A percentile compares a stretch with the other conserved stretches of the same genome.
phyloP scores from a whole-genome alignment of 1,140 invertebrate genomes.

The Drosophila oshimai region DNA sequence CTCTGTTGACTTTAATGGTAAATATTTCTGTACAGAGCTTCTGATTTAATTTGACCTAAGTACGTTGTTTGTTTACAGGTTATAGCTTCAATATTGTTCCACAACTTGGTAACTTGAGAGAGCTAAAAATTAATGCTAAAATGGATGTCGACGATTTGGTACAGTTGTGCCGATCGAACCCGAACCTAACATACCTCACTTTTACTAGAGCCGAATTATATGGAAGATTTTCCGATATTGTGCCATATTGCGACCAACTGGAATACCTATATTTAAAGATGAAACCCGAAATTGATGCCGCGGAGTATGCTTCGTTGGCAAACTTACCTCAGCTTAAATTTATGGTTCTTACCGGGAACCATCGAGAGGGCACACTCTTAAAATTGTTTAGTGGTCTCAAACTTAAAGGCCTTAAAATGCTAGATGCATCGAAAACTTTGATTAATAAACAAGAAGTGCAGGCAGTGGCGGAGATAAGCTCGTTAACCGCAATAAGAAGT shows the following conservation, averaged over 20 bases:
- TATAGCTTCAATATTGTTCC: not conserved
- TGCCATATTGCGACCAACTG: not conserved
- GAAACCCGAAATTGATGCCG: not conserved
- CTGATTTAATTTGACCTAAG: not conserved
- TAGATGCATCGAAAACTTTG: not conserved
- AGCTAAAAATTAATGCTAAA: not conserved
- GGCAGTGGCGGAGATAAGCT: not conserved
- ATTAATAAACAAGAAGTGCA: not conserved
- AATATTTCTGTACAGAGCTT: not conserved
- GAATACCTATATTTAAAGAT: not conserved
- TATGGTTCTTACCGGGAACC: not conserved
- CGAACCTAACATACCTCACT: not conserved
- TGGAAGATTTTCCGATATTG: not conserved
- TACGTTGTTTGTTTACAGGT: not conserved
- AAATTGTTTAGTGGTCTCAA: not conserved
- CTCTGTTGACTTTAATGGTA: not conserved
- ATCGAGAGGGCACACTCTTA: not conserved
- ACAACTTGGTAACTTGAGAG: not conserved
- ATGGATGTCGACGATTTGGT: not conserved
- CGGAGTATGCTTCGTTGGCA: not conserved
- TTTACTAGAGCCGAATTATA: not conserved
- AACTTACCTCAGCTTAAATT: not conserved
- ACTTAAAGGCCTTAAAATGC: not conserved
- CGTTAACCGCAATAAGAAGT: not conserved
- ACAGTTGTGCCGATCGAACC: not conserved